A percentile compares a stretch with the other conserved stretches of the same genome.
Conservation (phyloP, 2,888 invertebrate genomes). For the Phortica okadai region DNA sequence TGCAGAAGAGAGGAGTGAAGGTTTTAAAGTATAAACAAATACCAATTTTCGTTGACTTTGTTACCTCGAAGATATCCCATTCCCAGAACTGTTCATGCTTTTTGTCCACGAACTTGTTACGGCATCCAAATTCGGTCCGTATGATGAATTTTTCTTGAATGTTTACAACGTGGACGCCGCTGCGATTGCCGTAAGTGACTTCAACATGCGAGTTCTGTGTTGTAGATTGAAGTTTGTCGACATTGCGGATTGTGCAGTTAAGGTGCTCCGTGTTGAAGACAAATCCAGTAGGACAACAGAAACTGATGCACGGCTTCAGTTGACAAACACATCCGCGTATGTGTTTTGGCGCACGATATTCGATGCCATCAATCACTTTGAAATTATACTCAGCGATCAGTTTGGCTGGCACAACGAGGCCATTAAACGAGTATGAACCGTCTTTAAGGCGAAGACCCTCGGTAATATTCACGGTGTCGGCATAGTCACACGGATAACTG, state of each 20-base stretch:
- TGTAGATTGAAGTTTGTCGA: conserved; percentile 33
- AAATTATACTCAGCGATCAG: conserved; percentile 65
- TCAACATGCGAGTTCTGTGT: conserved; percentile 61
- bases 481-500: conserved; percentile 64
- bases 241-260: conserved; percentile 55
- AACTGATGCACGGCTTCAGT: conserved; percentile 72
- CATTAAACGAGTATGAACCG: conserved; percentile 70
- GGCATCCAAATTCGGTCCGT: conserved; percentile 65
- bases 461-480: conserved; percentile 71
- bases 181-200: conserved; percentile 49
- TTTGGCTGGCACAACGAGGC: conserved; percentile 62
- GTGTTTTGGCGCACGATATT: conserved; percentile 58
- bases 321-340: conserved; percentile 72
- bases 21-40: not conserved
- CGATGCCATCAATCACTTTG: conserved; percentile 64
- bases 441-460: conserved; percentile 64
- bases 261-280: conserved; percentile 55
- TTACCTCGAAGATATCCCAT: conserved; percentile 62
- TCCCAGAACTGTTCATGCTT: conserved; percentile 64
- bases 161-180: conserved; percentile 49
- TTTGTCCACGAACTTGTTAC: conserved; percentile 62
- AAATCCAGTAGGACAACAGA: conserved; percentile 69
- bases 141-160: conserved; percentile 61
- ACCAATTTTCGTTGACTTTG: not conserved
- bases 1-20: conserved; percentile 4